Base-by-base conservation (phyloP, 2,113 vertebrate genomes). In the Hyla sarda region DNA sequence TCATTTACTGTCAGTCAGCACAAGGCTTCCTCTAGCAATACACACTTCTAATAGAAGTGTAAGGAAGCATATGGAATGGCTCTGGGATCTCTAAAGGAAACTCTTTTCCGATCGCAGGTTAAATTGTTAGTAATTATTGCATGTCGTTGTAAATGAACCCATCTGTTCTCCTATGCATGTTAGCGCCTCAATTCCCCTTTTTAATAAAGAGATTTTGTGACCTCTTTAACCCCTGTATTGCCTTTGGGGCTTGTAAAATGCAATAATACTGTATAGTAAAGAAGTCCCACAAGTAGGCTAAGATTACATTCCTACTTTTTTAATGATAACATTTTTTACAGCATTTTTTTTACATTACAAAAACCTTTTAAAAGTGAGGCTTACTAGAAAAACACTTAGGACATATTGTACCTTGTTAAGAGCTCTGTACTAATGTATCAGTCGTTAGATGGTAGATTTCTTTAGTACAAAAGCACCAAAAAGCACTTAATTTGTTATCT, bases 61-160 rank as follows among this genome's bases (percentile, higher is more conserved):
- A 41, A 80, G 84, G 50, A 50, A 73, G 65, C 62, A 72, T 86
- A 80, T 86, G 62, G 65, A 86, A 45, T 73, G 48, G 84, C 50
- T 80, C 16, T 80, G 84, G 84, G 84, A 86, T 72, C 80, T 86
- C 2, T 23, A 72, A 80, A 72, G n/a, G 76, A 80, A 69, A 71
- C 50, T 62, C 37, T 80, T 23, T 80, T 47, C 50, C 32, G 28
- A 47, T 80, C 58, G 50, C 50, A 80, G 76, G 48, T 86, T 80
- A 80, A 80, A 72, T 86, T 86, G 76, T 86, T 86, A 79, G 84
- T 86, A 86, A 80, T 86, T 86, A 86, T 73, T 86, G 32, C 76
- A 72, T 86, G 76, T 71, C 76, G 37, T 69, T 72, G 71, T 45
- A 86, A 79, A 86, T 80, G 37, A 80, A 80, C 80, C 76, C 84